These are phyloP conservation scores for Stercorarius parasiticus DNA, from an alignment of 2,113 vertebrate genomes.

Conservation along the genomic window DNA sequence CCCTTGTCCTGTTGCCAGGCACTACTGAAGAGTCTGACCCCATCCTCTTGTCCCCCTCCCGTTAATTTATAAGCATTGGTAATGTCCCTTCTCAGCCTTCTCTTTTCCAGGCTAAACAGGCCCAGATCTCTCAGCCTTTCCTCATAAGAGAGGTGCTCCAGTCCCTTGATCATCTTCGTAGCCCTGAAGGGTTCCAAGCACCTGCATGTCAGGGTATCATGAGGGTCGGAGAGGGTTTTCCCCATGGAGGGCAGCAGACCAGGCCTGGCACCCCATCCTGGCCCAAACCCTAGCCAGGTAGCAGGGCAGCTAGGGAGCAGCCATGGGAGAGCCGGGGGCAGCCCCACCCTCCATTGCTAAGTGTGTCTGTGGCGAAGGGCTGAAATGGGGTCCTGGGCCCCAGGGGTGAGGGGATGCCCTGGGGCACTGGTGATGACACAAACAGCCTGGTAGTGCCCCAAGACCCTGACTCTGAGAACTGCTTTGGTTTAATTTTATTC, in stretches of 20 bases:
- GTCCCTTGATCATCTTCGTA: background rate
- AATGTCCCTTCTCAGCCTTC: background rate
- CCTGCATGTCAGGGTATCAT: background rate
- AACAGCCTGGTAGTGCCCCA: background rate
- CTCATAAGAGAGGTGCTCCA: background rate
- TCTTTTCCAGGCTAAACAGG: background rate
- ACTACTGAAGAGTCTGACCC: background rate
- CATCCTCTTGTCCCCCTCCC: background rate
- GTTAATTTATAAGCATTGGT: background rate
- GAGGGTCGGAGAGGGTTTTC: fast-evolving
- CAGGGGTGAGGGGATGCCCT: background rate
- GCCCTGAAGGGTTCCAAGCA: background rate
- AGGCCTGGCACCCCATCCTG: background rate
- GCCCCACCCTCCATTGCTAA: too few relatives aligned
- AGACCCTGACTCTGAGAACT: background rate
- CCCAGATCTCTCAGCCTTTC: background rate
- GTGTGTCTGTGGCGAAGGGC: background rate
- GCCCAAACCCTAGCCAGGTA: background rate
- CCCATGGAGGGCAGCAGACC: background rate
- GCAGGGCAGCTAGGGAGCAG: background rate
- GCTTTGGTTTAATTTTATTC: background rate
- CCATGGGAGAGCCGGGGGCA: background rate
- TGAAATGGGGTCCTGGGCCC: background rate
- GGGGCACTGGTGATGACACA: background rate
- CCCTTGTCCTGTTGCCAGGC: background rate